A percentile compares a stretch with the other conserved stretches of the same genome.
Evolutionary conservation across 1,140 invertebrate genomes (phyloP).

Genomic region (Drosophila funebris): DNA sequence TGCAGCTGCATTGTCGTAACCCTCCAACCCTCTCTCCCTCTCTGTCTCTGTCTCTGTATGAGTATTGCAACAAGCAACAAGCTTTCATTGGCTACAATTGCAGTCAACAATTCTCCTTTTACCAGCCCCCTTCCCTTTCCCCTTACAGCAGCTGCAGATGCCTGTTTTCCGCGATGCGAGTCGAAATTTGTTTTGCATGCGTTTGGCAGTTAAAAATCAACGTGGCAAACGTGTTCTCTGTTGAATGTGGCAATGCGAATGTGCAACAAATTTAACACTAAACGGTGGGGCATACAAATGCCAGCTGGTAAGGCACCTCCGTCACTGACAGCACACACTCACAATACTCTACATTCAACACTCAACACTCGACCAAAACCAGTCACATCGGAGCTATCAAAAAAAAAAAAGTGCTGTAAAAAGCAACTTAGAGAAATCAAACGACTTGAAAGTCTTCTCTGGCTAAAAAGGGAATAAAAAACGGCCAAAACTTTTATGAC

Average conservation of each 20-base stretch:
- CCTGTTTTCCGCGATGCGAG: conserved; percentile 23
- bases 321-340: conserved; percentile 20
- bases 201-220: conserved; percentile 61
- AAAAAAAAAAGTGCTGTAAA: neutral
- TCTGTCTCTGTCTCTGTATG: neutral
- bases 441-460: conserved; percentile 41
- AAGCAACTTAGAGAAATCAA: conserved; percentile 11
- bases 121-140: neutral
- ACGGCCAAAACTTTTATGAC: conserved; percentile 64
- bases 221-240: conserved; percentile 1
- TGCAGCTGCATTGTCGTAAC: conserved; percentile 42
- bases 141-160: neutral
- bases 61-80: too few relatives aligned
- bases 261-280: conserved; percentile 40
- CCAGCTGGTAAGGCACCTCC: conserved; percentile 60
- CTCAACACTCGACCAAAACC: conserved; percentile 35
- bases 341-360: conserved; percentile 43
- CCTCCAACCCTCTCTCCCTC: neutral
- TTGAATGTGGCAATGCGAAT: conserved; percentile 3
- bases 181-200: conserved; percentile 71
- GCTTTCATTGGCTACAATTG: neutral
- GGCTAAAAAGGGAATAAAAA: conserved; percentile 36
- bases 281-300: conserved; percentile 52
- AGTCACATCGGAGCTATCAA: neutral
- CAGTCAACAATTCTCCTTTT: conserved; percentile 50